Base-by-base conservation (phyloP, 2,888 invertebrate genomes). In the Eristalis arbustorum region DNA sequence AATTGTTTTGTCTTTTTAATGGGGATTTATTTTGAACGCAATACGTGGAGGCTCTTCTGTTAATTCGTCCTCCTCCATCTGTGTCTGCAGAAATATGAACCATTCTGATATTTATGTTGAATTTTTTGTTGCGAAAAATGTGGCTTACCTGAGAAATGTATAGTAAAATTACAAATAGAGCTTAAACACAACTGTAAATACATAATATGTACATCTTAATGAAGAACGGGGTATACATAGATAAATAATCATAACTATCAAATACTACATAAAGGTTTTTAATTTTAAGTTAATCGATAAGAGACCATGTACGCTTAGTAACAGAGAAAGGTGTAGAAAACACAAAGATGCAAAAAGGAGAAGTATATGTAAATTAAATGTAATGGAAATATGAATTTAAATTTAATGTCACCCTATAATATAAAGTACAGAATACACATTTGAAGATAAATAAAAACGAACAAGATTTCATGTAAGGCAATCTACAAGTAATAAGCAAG, bases 41-140 rank as follows among this genome's bases (percentile, higher is more conserved):
- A 49, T 25, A 2, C 0, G 6, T 5, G 2, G 49, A 49, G 3
- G 6, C n/a, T n/a, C n/a, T n/a, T 18, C 18, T 49, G 14, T 42
- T n/a, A 18, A 67, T 42, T 69, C 11, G 28, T 71, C 14, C 5
- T 22, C 31, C 31, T 49, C 42, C 8, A 14, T 37, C 11, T 67
- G 18, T 66, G 18, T 78, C 40, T 42, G 8, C 1, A 1, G 6
- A 63, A 57, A n/a, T 22, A 31, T 31, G 31, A 77, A 74, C 82
- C 82, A 72, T 56, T 78, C 64, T 85, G 85, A 85, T 85, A 85
- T 85, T 84, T 78, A 23, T 78, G 62, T 68, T 76, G 34, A 23
- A 57, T 63, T 73, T 59, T 63, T 73, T 59, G 37, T 28, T 74
- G 56, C 37, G 31, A 66, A 25, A 56, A 76, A 56, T 66, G 76